Percentiles rank a stretch among this genome's conserved stretches.
These are phyloP conservation scores for Telenomus remus DNA, from an alignment of 1,140 invertebrate genomes.

Conservation along the genomic window DNA sequence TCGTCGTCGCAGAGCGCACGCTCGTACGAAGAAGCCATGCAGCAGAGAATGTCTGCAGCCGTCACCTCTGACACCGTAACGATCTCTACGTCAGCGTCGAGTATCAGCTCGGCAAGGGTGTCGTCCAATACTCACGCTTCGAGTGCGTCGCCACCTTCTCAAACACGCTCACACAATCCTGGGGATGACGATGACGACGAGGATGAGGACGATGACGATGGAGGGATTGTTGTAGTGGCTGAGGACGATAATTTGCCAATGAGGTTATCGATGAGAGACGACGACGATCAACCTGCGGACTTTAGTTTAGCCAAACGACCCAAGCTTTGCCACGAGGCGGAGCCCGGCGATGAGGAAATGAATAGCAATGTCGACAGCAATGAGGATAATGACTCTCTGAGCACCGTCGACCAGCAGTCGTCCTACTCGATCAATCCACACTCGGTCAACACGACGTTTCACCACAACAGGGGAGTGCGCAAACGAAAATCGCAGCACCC, in stretches of 20 bases:
- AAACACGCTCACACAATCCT: slow-evolving; percentile 62
- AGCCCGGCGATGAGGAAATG: slow-evolving; percentile 79
- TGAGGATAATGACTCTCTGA: slow-evolving; percentile 80
- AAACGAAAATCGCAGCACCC: slow-evolving; percentile 96
- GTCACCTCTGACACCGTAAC: slow-evolving; percentile 44
- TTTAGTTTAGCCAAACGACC: slow-evolving; percentile 81
- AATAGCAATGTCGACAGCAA: slow-evolving; percentile 83
- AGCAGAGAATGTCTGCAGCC: slow-evolving; percentile 69
- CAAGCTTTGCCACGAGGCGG: slow-evolving; percentile 79
- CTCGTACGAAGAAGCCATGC: slow-evolving; percentile 69
- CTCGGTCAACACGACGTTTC: slow-evolving; percentile 62
- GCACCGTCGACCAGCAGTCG: slow-evolving; percentile 63
- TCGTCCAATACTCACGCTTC: slow-evolving; percentile 50
- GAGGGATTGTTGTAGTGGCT: slow-evolving; percentile 69
- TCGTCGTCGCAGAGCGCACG: slow-evolving; percentile 67
- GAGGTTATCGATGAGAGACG: slow-evolving; percentile 62
- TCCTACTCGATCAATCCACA: slow-evolving; percentile 62
- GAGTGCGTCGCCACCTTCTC: slow-evolving; percentile 66
- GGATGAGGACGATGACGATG: slow-evolving; percentile 78
- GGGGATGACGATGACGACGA: slow-evolving; percentile 79
- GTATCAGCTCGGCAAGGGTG: slow-evolving; percentile 75
- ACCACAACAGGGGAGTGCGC: slow-evolving; percentile 74
- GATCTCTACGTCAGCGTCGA: slow-evolving; percentile 70
- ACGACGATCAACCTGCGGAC: slow-evolving; percentile 80
- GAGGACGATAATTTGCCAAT: slow-evolving; percentile 64